A percentile compares a stretch with the other conserved stretches of the same genome.
phyloP scores from a whole-genome alignment of 2,797 vertebrate genomes.

The Acanthurus leucopareius region DNA sequence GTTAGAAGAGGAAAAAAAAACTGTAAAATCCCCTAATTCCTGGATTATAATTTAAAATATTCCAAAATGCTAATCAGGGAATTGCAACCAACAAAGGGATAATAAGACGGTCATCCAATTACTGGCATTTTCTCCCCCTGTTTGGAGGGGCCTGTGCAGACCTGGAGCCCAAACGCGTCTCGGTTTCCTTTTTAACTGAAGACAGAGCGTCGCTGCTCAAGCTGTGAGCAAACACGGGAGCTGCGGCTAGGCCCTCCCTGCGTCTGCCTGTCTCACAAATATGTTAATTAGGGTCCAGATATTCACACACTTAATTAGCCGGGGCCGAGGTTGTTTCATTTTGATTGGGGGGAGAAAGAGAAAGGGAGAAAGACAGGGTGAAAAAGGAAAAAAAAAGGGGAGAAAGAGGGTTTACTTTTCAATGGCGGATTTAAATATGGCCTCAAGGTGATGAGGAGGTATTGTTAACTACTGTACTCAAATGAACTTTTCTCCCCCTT shows the following conservation, averaged over 20 bases:
- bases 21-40: slow-evolving; percentile 83
- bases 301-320: slow-evolving; percentile 86
- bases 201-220: slow-evolving; percentile 62
- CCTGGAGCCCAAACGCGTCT: slow-evolving; percentile 65
- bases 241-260: slow-evolving; percentile 62
- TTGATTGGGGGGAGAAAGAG: slow-evolving; percentile 71
- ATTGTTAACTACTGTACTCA: slow-evolving; percentile 82
- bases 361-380: slow-evolving; percentile 21
- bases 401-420: slow-evolving; percentile 70
- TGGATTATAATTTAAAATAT: slow-evolving; percentile 88
- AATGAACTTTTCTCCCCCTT: slow-evolving; percentile 76
- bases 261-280: slow-evolving; percentile 85
- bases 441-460: slow-evolving; percentile 83
- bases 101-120: slow-evolving; percentile 87
- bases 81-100: slow-evolving; percentile 87
- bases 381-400: slow-evolving; percentile 2
- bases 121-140: slow-evolving; percentile 70
- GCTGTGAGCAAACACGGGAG: slow-evolving; percentile 79
- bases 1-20: slow-evolving; percentile 21
- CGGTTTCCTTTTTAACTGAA: slow-evolving; percentile 57
- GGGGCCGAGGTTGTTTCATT: slow-evolving; percentile 79
- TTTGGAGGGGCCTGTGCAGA: slow-evolving; percentile 70
- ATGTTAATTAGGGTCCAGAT: slow-evolving; percentile 87
- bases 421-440: slow-evolving; percentile 80
- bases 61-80: slow-evolving; percentile 88